phyloP scores from a whole-genome alignment of 2,113 vertebrate genomes.

The Ornithorhynchus anatinus region DNA sequence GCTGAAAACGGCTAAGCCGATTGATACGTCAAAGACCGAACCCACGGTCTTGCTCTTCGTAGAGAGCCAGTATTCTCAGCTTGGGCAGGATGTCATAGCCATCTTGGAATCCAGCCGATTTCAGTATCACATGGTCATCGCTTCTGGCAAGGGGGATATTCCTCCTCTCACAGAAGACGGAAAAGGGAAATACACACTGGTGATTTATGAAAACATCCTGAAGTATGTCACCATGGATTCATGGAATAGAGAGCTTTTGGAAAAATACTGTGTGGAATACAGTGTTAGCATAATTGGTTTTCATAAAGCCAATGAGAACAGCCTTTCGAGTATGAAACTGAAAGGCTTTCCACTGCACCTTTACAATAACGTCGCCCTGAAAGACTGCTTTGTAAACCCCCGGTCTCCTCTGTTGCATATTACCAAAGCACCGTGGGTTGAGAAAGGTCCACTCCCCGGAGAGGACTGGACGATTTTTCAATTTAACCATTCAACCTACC shows the following conservation, averaged over 20 bases:
- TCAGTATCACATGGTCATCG: conserved; percentile 91
- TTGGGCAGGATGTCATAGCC: conserved; percentile 94
- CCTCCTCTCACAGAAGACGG: conserved; percentile 90
- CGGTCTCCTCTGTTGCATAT: conserved; percentile 88
- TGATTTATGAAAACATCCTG: conserved; percentile 94
- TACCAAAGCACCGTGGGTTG: conserved; percentile 81
- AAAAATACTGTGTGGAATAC: conserved; percentile 96
- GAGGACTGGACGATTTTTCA: conserved; percentile 95
- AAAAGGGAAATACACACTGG: conserved; percentile 85
- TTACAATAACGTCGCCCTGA: conserved; percentile 86
- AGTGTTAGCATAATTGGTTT: conserved; percentile 95
- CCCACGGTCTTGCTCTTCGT: conserved; percentile 88
- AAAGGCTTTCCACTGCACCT: conserved; percentile 86
- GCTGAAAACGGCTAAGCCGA: conserved; percentile 81
- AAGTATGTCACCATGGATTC: conserved; percentile 93
- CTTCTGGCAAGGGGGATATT: conserved; percentile 92
- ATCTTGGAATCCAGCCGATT: conserved; percentile 93
- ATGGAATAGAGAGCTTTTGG: conserved; percentile 92
- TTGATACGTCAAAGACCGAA: conserved; percentile 85
- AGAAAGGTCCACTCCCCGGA: conserved; percentile 86
- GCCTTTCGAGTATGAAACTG: conserved; percentile 78
- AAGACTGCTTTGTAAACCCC: conserved; percentile 86
- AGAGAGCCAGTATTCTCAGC: conserved; percentile 96
- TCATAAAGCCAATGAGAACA: conserved; percentile 94
- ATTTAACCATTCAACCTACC: conserved; percentile 93